Evolutionary conservation across 2,113 vertebrate species (phyloP), one percentile per base, ranked within the genome.

Genomic region (Cottus gobio): DNA sequence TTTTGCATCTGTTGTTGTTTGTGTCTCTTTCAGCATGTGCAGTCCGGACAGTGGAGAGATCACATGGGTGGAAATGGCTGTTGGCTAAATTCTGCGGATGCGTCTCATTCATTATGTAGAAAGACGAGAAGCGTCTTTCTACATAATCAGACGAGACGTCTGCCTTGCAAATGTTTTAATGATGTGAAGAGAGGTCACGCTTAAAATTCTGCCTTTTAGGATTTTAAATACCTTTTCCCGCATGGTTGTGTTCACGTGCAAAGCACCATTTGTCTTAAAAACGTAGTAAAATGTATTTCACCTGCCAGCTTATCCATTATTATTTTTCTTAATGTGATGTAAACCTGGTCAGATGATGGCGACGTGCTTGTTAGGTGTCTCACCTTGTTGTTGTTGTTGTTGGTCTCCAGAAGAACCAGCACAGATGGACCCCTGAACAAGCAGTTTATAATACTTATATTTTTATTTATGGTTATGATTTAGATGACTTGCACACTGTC

Each of bases 1-100:
- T 85, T 85, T 84, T 80, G 84, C 73, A 84, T 86, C 83, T 86
- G 85, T 69, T 85, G 65, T 78, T 84, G 52, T 83, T 85, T 71
- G 67, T 31, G 46, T 39, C 48, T 74, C 20, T 63, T 79, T 84
- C 67, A 36, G 58, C 26, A 2, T 63, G 63, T 70, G 22, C 34
- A 4, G 30, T 28, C 28, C 61, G 72, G 78, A 22, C 73, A 48
- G 66, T 4, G 18, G 57, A 42, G 12, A 54, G 2, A 16, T 20
- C 30, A 39, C 42, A 7, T 67, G 22, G 75, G 50, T 65, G 30
- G 37, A 50, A 81, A 79, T 24, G 46, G n/a, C 63, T 66, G 64
- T 28, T 24, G 65, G 54, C 61, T 56, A 13, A 44, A 76, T 67
- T 54, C 20, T 62, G 28, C 0, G 16, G 60, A 34, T n/a, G 48